Evolutionary conservation across 2,797 vertebrate species (phyloP), one percentile per base, ranked within the genome.

Genomic region (Hozukius guyotensis): DNA sequence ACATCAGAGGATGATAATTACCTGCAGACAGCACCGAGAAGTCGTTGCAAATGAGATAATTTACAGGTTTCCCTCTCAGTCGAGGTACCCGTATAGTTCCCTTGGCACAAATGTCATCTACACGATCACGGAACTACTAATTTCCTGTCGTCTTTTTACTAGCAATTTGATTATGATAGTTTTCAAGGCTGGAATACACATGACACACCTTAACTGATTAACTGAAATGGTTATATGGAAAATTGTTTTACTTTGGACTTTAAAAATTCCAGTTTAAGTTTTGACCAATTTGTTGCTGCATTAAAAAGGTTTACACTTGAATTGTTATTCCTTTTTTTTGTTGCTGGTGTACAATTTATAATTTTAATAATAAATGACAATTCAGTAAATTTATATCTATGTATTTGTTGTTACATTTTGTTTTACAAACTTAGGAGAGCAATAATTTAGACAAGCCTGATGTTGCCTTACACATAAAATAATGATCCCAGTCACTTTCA

Each of bases 1-100:
- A 74, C 87, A 84, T 88, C 87, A 84, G 24, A 78, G 87, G 71
- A 77, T 38, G 81, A 80, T 88, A 89, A 90, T 89, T 86, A 91
- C 83, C 77, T 62, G 66, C 66, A 79, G 76, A 78, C 64, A 68
- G 29, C 66, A 70, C 24, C 0, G 64, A 82, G 78, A 79, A 77
- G 82, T 86, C 77, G 78, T 49, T 83, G 82, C 76, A 86, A 85
- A 88, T 85, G 11, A 79, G 73, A 87, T 83, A 1, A 79, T 88
- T 83, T 88, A 60, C 72, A 88, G 63, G 72, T 83, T 62, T 5
- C 36, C 25, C 24, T 78, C 66, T 73, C 75, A 72, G 79, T 57
- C 25, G 56, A 20, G 56, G 16, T 32, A 64, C 56, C 52, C 55
- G 12, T 25, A 32, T 22, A 69, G 60, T 75, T 75, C 46, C 75